Base-by-base conservation (phyloP, 2,113 vertebrate genomes). In the Dicaeum eximium region DNA sequence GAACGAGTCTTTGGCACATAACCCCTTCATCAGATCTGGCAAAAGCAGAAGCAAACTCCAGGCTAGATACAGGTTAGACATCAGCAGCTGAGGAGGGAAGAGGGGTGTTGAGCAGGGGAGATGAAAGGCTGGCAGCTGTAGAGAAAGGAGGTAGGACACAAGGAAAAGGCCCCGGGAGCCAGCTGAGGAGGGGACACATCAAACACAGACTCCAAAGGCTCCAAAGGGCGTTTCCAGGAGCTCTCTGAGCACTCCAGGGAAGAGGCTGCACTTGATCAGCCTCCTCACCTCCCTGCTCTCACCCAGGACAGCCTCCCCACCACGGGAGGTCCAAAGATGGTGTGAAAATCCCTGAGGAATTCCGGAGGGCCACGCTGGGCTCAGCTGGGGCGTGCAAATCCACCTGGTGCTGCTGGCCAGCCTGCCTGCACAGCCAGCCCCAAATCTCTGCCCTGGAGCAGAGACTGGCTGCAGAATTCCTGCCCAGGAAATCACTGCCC, bases 291-390 rank as follows among this genome's bases (percentile, higher is more conserved):
- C 18, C 0, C 0, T 38, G 44, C 37, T 53, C 40, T 50, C 27
- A 22, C 47, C 60, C 72, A 31, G 19, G 8, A 22, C 51, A 56
- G 47, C 44, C 44, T 82, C 87, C 50, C 73, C 6, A 12, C 73
- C 6, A 12, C 1, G 0, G 54, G 58, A 78, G 30, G 3, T 45
- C 30, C 48, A 18, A 30, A 79, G 40, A n/a, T 1, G 1, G 60
- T 5, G 81, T 72, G 92, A 85, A 90, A 94, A 96, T 88, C 79
- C 85, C 81, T 8, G 81, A 87, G 84, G 73, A 85, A 93, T 93
- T 85, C 92, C 73, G 42, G 61, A 81, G 85, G 30, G 73, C 42
- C 38, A 19, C 3, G 44, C 53, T 57, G 37, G 65, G 53, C 66
- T 64, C 73, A 81, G 65, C 27, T 23, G 2, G 64, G 17, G 2